Conservation (phyloP, 2,113 vertebrate genomes). For the Procapra przewalskii region DNA sequence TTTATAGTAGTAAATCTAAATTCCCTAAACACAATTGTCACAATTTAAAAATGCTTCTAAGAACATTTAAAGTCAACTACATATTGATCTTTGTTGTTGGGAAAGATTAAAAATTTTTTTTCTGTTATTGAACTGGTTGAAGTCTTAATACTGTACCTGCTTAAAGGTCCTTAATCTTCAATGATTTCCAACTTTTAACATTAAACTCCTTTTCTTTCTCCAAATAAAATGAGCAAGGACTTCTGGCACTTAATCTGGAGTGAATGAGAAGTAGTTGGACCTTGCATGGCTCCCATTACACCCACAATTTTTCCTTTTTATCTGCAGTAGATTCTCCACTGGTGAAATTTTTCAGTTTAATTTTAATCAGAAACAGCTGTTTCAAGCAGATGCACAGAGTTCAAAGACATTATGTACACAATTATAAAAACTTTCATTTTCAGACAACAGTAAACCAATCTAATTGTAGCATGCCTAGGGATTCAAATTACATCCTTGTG, state of each 20-base stretch:
- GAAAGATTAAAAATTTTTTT: background rate
- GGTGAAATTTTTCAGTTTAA: constrained; percentile 69
- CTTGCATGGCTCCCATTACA: background rate
- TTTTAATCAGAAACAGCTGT: constrained; percentile 77
- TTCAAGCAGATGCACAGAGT: constrained; percentile 68
- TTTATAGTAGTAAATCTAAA: background rate
- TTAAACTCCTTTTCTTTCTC: constrained; percentile 48
- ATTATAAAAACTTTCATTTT: constrained; percentile 60
- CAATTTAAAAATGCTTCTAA: constrained; percentile 36
- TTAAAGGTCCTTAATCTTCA: background rate
- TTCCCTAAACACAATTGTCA: background rate
- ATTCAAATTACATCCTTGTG: constrained; percentile 15
- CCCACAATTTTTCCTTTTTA: constrained; percentile 49
- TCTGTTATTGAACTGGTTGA: background rate
- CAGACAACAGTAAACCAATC: constrained; percentile 51
- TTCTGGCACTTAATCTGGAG: constrained; percentile 62
- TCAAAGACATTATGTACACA: constrained; percentile 63
- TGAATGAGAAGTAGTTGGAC: constrained; percentile 38
- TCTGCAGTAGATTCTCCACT: constrained; percentile 69
- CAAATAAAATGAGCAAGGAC: constrained; percentile 64
- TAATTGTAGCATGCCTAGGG: constrained; percentile 26
- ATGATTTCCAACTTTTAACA: constrained; percentile 46
- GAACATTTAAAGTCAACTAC: constrained; percentile 10
- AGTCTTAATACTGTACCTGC: background rate
- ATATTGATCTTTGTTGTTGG: constrained; percentile 3